phyloP scores from a whole-genome alignment of 2,888 invertebrate species.

The Zonitis immaculata region DNA sequence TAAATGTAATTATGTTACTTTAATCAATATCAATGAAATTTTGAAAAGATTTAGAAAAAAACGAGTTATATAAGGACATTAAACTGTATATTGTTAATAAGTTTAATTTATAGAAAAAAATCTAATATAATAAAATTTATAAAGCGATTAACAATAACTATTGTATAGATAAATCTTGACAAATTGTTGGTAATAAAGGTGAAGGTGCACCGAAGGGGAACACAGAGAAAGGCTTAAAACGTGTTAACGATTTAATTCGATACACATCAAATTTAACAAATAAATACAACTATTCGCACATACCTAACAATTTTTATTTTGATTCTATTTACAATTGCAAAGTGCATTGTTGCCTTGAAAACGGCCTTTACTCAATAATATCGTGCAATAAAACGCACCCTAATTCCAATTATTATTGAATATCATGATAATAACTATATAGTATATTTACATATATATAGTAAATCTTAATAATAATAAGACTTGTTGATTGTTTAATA shows the following conservation, averaged over 20 bases:
- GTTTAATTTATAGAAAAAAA: not conserved
- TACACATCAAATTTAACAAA: slow-evolving; percentile 19
- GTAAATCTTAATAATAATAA: too few species aligned
- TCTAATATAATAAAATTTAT: not conserved
- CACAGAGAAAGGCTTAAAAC: slow-evolving; percentile 20
- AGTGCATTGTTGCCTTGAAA: slow-evolving; percentile 15
- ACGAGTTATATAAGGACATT: not conserved
- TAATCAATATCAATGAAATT: slow-evolving; percentile 1
- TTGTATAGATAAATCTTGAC: slow-evolving; percentile 19
- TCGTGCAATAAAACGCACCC: slow-evolving; percentile 6
- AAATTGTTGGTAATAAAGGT: slow-evolving; percentile 19
- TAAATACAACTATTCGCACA: slow-evolving; percentile 9
- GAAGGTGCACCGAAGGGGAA: slow-evolving; percentile 17
- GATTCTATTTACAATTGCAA: slow-evolving; percentile 2
- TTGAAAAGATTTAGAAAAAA: not conserved
- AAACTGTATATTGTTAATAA: not conserved
- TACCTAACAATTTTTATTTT: slow-evolving; percentile 12
- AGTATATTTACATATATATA: too few species aligned
- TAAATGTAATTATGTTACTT: slow-evolving; percentile 5
- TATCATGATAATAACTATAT: not conserved
- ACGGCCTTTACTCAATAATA: slow-evolving; percentile 21
- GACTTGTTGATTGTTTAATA: not conserved
- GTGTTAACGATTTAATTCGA: slow-evolving; percentile 20
- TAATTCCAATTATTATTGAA: not conserved
- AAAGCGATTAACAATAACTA: slow-evolving; percentile 16